Conservation (phyloP, 2,888 invertebrate genomes). For the Meliscaeva auricollis region DNA sequence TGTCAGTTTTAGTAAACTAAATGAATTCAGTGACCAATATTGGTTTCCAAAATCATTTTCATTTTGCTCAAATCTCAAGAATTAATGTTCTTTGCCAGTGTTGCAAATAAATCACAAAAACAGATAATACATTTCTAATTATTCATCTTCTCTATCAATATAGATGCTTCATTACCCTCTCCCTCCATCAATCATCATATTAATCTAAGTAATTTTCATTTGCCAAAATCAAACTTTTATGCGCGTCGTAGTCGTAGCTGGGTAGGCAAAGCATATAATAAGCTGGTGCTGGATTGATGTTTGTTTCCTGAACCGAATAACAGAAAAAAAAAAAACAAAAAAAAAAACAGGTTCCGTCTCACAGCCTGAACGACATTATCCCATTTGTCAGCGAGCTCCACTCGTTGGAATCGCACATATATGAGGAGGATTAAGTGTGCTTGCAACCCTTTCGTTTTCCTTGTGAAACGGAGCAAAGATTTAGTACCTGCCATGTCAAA, state of each 20-base stretch:
- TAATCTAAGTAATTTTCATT: constrained; percentile 30
- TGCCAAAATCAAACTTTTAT: constrained; percentile 10
- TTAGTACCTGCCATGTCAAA: constrained; percentile 76
- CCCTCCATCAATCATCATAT: constrained; percentile 26
- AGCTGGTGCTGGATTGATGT: constrained; percentile 5
- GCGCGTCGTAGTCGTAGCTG: too few relatives aligned
- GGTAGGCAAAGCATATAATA: not conserved
- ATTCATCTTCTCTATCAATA: not conserved
- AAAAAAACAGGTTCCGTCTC: constrained; percentile 13
- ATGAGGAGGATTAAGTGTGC: constrained; percentile 51
- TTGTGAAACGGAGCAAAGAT: constrained; percentile 66
- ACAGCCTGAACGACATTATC: constrained; percentile 64
- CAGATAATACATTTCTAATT: not conserved
- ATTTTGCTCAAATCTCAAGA: too few relatives aligned
- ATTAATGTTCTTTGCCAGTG: too few relatives aligned
- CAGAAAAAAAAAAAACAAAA: constrained; percentile 38
- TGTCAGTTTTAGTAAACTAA: too few relatives aligned
- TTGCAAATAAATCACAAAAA: not conserved
- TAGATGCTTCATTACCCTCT: not conserved
- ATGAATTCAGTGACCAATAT: too few relatives aligned
- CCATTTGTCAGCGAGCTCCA: constrained; percentile 67
- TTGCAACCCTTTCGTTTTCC: constrained; percentile 69
- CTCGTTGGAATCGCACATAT: constrained; percentile 14
- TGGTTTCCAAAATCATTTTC: too few relatives aligned
- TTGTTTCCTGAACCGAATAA: constrained; percentile 18